Conservation (phyloP, 2,797 vertebrate species). For the Scarus forsteni region DNA sequence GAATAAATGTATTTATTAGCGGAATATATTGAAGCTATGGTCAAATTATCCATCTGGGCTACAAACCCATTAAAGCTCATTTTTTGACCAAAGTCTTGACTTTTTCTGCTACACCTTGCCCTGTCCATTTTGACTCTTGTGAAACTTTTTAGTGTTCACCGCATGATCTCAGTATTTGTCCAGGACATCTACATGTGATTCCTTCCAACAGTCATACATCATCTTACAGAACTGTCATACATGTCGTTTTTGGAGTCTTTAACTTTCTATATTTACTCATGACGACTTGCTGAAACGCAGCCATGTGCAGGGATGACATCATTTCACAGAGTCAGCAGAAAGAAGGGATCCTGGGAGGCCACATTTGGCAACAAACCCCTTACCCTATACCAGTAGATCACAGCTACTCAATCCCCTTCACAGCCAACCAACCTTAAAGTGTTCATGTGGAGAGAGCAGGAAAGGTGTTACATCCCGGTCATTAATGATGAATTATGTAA, state of each 20-base stretch:
- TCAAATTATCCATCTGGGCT: too few relatives aligned
- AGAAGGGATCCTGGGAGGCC: neutral
- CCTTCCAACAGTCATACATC: too few relatives aligned
- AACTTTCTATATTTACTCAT: neutral
- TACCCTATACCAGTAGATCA: conserved; percentile 13
- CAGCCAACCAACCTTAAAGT: conserved; percentile 30
- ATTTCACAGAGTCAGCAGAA: conserved; percentile 40
- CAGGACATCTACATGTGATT: too few relatives aligned
- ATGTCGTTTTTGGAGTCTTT: neutral
- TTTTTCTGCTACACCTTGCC: too few relatives aligned
- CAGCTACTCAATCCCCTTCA: conserved; percentile 45
- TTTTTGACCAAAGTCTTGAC: too few relatives aligned
- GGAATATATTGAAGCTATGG: too few relatives aligned
- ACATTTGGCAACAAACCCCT: neutral
- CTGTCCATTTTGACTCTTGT: too few relatives aligned
- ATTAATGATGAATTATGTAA: conserved; percentile 33
- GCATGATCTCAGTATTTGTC: too few relatives aligned
- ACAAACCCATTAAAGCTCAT: too few relatives aligned
- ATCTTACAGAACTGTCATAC: too few relatives aligned
- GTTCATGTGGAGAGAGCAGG: conserved; percentile 22
- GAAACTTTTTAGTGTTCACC: too few relatives aligned
- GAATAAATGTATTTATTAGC: too few relatives aligned
- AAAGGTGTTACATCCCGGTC: conserved; percentile 44
- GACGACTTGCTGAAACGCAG: neutral
- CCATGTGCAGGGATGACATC: conserved; percentile 17